Conservation (phyloP, 2,113 vertebrate species). For the Eleginops maclovinus region DNA sequence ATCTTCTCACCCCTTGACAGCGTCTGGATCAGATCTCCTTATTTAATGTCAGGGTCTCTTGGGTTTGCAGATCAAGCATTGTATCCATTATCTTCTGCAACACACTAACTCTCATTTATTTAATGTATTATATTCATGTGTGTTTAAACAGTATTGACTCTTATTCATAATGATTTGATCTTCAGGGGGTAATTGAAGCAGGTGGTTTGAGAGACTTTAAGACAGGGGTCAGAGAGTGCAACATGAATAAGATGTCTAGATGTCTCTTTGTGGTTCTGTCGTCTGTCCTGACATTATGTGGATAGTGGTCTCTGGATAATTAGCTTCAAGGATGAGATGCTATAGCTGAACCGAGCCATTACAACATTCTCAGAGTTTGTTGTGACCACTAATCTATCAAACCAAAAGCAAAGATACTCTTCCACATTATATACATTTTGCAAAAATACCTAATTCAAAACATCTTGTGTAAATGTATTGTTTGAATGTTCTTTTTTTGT, state of each 20-base stretch:
- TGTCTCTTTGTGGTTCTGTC: slow-evolving; percentile 2
- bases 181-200: slow-evolving; percentile 15
- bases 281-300: background rate
- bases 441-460: background rate
- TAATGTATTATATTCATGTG: background rate
- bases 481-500: background rate
- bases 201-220: slow-evolving; percentile 39
- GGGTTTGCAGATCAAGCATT: background rate
- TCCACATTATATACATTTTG: background rate
- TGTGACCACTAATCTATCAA: background rate
- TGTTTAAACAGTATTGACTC: background rate
- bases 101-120: background rate
- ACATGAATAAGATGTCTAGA: slow-evolving; percentile 19
- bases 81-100: background rate
- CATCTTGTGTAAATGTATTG: background rate
- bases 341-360: background rate
- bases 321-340: slow-evolving; percentile 5
- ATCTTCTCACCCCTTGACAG: slow-evolving; percentile 44
- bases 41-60: slow-evolving; percentile 17
- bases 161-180: background rate
- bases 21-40: slow-evolving; percentile 42
- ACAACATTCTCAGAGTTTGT: background rate
- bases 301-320: slow-evolving; percentile 29
- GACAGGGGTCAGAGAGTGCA: slow-evolving; percentile 20
- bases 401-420: background rate